phyloP scores from a whole-genome alignment of 2,797 vertebrate genomes.

The Graptemys geographica region DNA sequence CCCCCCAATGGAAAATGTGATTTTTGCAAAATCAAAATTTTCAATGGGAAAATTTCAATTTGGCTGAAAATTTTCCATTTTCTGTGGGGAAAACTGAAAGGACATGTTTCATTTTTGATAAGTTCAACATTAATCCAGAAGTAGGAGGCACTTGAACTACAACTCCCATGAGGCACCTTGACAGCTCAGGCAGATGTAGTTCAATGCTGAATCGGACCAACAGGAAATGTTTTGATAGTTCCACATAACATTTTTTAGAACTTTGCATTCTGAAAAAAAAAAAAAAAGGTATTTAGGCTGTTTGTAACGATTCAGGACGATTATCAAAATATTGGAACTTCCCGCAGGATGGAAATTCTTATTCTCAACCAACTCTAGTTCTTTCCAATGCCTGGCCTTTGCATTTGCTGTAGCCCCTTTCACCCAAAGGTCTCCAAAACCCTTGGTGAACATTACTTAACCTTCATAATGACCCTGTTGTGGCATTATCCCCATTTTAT shows the following conservation, averaged over 20 bases:
- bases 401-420: background rate
- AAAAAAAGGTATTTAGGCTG: background rate
- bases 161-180: background rate
- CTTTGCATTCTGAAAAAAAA: background rate
- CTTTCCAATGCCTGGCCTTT: background rate
- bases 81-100: background rate
- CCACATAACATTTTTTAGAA: background rate
- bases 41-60: background rate
- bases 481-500: background rate
- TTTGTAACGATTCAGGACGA: background rate
- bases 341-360: too few species aligned
- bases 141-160: background rate
- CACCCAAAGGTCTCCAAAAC: background rate
- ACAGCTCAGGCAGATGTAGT: background rate
- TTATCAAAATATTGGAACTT: background rate
- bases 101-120: background rate
- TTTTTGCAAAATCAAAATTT: background rate
- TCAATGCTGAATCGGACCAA: background rate
- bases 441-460: background rate
- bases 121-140: background rate
- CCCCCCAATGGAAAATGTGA: background rate
- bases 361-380: background rate
- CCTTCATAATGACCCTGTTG: fast-evolving
- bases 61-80: background rate
- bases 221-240: background rate